Evolutionary conservation across 2,113 vertebrate genomes (phyloP), one percentile per base, ranked within the genome.

Genomic region (Chascanopsetta lugubris): DNA sequence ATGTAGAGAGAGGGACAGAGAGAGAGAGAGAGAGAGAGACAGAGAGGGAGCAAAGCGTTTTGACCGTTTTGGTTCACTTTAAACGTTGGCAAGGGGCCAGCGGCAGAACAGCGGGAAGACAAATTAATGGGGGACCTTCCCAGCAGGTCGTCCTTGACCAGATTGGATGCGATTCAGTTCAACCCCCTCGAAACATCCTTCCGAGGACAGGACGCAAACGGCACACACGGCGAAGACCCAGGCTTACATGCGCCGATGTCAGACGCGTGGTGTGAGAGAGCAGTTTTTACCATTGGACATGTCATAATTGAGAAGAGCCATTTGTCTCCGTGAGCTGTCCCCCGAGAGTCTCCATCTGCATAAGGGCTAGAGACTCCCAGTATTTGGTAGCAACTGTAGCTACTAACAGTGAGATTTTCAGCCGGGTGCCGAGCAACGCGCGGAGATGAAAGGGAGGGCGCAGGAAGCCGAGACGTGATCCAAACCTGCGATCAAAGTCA

Each of bases 311-410:
- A 82, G 74, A 74, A 58, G 64, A 84, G 45, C 47, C 80, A 80
- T 72, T 80, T 76, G 48, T 85, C 85, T 65, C 75, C 29, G 24
- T 43, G n/a, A 38, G 25, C 27, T 48, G n/a, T 42, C 85, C 74
- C 77, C 29, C 57, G 76, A 69, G 80, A 77, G 80, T 61, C 59
- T 60, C 62, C 27, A 32, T 87, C 73, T 83, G 82, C 80, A 83
- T 74, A 78, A 78, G 72, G 69, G 29, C 66, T 68, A 71, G 77
- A 78, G 65, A 34, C 42, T 29, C 17, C 69, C 83, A 76, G 60
- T 89, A 89, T 91, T 88, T 89, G 87, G 87, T 89, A 88, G 88
- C 87, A 90, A 91, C 87, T 83, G 87, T 89, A 83, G 84, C 82
- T 88, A 86, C 70, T 82, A 88, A 89, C 88, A 85, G 49, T 81